These are phyloP conservation scores for Oncorhynchus nerka DNA, from an alignment of 2,113 vertebrate genomes.

Conservation along the genomic window DNA sequence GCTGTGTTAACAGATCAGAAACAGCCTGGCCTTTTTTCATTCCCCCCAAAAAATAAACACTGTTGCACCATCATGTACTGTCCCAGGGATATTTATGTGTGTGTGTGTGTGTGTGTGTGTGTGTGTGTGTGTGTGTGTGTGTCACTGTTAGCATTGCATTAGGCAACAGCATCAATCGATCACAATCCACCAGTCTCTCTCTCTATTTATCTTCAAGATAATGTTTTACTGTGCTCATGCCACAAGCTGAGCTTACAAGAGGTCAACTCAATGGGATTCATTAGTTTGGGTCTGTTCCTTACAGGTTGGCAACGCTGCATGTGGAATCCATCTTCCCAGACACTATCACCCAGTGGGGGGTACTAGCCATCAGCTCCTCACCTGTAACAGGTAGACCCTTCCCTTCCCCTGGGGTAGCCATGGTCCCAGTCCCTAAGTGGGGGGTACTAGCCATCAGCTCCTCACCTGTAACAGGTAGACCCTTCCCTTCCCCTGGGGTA, in stretches of 20 bases:
- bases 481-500: no score
- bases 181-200: not conserved
- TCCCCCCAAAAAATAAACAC: not conserved
- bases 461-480: conserved; percentile 64
- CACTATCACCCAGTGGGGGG: conserved; percentile 77
- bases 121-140: not conserved
- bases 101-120: not conserved
- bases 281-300: not conserved
- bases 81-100: not conserved
- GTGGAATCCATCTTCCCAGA: conserved; percentile 59
- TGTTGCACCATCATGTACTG: not conserved
- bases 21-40: not conserved
- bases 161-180: not conserved
- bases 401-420: no score
- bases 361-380: conserved; percentile 71
- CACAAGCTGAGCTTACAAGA: not conserved
- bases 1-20: not conserved
- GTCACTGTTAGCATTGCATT: not conserved
- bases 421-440: not conserved
- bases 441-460: conserved; percentile 67
- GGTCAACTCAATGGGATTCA: no score
- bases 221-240: not conserved
- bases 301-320: conserved; percentile 53
- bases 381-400: conserved; percentile 57
- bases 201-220: conserved; percentile 5